phyloP scores from a whole-genome alignment of 1,140 invertebrate genomes.

The Acromyrmex charruanus region DNA sequence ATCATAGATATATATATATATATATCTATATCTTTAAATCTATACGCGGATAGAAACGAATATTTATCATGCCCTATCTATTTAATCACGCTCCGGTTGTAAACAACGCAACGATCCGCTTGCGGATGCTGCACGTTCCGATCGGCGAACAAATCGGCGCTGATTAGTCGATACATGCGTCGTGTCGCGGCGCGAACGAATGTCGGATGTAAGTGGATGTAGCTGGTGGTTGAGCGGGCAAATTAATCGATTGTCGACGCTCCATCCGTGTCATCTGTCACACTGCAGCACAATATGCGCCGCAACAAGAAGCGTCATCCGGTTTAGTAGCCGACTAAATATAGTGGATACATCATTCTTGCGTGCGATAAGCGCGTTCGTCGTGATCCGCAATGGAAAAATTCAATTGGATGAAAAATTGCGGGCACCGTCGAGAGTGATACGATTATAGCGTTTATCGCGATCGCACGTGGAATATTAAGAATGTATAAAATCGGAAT shows the following conservation, averaged over 20 bases:
- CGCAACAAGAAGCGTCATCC: conserved; percentile 24
- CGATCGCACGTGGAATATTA: background rate
- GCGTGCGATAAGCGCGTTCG: background rate
- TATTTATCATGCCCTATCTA: conserved; percentile 32
- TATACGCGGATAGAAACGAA: background rate
- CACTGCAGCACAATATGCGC: conserved; percentile 31
- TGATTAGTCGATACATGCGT: conserved; percentile 34
- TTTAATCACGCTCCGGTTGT: conserved; percentile 43
- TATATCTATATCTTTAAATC: background rate
- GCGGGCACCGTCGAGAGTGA: background rate
- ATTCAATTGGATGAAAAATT: background rate
- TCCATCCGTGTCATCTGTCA: conserved; percentile 50
- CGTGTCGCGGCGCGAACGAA: conserved; percentile 29
- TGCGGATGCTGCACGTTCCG: conserved; percentile 16
- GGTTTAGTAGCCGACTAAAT: conserved; percentile 41
- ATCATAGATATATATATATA: background rate
- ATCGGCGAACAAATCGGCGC: conserved; percentile 43
- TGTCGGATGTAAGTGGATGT: conserved; percentile 51
- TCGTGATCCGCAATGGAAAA: background rate
- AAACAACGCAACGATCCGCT: conserved; percentile 27
- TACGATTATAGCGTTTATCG: conserved; percentile 27
- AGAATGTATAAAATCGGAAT: background rate
- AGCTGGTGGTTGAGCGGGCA: conserved; percentile 39
- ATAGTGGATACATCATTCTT: conserved; percentile 13
- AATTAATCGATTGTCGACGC: conserved; percentile 62